phyloP scores from a whole-genome alignment of 2,888 invertebrate genomes.

The Drosophila subsilvestris region DNA sequence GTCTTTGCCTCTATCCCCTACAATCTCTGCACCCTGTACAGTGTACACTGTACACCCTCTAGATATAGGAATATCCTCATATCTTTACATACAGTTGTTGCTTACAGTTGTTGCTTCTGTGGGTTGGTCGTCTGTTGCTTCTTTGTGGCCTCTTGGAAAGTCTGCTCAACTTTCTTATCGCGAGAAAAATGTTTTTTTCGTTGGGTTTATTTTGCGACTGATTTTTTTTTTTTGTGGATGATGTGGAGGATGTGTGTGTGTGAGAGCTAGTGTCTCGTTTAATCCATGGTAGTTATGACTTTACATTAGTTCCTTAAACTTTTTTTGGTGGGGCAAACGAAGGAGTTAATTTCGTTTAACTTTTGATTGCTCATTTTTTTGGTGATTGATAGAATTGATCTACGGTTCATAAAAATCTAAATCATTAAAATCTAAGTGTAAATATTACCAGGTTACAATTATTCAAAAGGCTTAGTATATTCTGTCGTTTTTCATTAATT shows the following conservation, averaged over 20 bases:
- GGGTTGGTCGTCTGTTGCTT: not conserved
- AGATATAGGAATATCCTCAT: not conserved
- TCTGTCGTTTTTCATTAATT: not conserved
- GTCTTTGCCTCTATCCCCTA: slow-evolving; percentile 26
- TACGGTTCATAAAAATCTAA: too few relatives aligned
- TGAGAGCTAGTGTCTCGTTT: slow-evolving; percentile 41
- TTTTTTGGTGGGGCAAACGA: not conserved
- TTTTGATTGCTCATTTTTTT: slow-evolving; percentile 40
- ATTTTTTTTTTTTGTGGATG: slow-evolving; percentile 48
- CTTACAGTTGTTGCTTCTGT: not conserved
- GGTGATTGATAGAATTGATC: not conserved
- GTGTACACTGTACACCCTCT: not conserved
- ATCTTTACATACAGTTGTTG: not conserved
- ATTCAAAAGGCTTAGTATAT: too few relatives aligned
- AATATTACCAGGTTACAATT: too few relatives aligned
- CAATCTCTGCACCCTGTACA: not conserved
- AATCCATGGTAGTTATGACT: slow-evolving; percentile 50
- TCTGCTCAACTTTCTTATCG: slow-evolving; percentile 66
- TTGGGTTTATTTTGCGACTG: slow-evolving; percentile 56
- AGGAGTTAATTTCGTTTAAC: slow-evolving; percentile 26
- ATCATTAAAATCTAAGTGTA: too few relatives aligned
- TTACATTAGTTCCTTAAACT: slow-evolving; percentile 34
- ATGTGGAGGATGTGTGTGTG: slow-evolving; percentile 21
- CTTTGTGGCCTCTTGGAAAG: slow-evolving; percentile 27
- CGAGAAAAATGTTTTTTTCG: slow-evolving; percentile 44